Evolutionary conservation across 2,888 invertebrate genomes (phyloP).

Genomic region (Gari tellinella): DNA sequence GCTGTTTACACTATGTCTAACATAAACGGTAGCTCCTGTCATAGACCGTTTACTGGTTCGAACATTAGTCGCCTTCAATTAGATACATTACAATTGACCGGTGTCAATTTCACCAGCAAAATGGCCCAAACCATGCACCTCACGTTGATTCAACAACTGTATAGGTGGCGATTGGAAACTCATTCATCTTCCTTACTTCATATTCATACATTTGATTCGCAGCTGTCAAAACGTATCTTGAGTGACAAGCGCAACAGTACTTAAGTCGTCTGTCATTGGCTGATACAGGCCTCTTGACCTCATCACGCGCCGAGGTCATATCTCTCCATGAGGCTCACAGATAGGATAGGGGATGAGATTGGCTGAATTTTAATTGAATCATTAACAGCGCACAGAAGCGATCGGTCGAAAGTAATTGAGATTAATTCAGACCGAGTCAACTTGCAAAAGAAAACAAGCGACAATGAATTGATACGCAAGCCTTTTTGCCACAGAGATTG

Average conservation of each 20-base stretch:
- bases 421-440: slow-evolving; percentile 55
- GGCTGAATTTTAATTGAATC: slow-evolving; percentile 58
- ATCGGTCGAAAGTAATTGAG: slow-evolving; percentile 63
- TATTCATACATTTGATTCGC: slow-evolving; percentile 28
- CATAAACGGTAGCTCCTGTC: too few species aligned
- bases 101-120: too few species aligned
- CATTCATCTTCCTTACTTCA: slow-evolving; percentile 22
- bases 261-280: slow-evolving; percentile 40
- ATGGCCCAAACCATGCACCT: background rate
- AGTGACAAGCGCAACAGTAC: slow-evolving; percentile 47
- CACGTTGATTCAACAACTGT: slow-evolving; percentile 5
- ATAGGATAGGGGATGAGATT: slow-evolving; percentile 28
- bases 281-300: slow-evolving; percentile 41
- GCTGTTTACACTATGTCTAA: too few species aligned
- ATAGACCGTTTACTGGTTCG: too few species aligned
- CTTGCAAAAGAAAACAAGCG: slow-evolving; percentile 48
- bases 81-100: too few species aligned
- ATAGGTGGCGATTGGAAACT: slow-evolving; percentile 27
- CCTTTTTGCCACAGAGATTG: slow-evolving; percentile 26
- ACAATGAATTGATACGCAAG: slow-evolving; percentile 43
- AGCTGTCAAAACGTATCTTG: slow-evolving; percentile 38
- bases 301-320: slow-evolving; percentile 33
- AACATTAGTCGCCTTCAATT: too few species aligned
- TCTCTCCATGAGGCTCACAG: slow-evolving; percentile 19
- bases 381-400: slow-evolving; percentile 41